Percentiles rank a stretch among this genome's conserved stretches.
Conservation (phyloP, 2,113 vertebrate species). For the Chelonoidis abingdonii region DNA sequence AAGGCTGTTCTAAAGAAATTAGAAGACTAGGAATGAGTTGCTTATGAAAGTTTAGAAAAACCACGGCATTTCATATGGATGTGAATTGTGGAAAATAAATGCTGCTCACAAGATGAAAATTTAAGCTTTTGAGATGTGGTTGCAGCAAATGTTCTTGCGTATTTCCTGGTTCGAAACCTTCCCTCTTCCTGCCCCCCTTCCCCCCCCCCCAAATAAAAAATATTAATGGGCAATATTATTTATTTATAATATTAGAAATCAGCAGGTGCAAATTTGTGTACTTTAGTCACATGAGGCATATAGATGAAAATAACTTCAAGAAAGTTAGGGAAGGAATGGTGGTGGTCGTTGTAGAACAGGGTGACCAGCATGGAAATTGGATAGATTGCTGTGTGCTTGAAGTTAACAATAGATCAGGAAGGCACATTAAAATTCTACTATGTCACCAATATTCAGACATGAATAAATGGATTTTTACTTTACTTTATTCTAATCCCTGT, state of each 20-base stretch:
- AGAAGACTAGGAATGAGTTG: neutral
- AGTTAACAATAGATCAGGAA: neutral
- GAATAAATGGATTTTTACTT: neutral
- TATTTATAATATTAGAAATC: no score
- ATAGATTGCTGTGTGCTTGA: neutral
- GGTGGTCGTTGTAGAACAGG: neutral
- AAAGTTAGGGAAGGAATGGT: neutral
- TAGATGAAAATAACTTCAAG: neutral
- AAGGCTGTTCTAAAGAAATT: neutral
- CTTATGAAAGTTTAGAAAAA: neutral
- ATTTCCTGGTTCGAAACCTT: neutral
- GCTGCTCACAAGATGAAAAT: neutral
- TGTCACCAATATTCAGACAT: neutral
- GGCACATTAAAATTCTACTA: neutral
- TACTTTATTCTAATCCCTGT: neutral
- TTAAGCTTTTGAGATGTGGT: neutral
- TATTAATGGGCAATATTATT: no score
- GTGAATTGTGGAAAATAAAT: neutral
- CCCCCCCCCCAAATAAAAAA: no score
- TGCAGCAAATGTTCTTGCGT: neutral
- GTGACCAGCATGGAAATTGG: neutral
- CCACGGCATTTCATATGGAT: neutral
- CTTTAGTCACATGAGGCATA: neutral
- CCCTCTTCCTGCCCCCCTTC: no score
- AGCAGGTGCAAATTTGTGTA: neutral